phyloP scores from a whole-genome alignment of 2,888 invertebrate genomes.

The Serrognathus titanus region DNA sequence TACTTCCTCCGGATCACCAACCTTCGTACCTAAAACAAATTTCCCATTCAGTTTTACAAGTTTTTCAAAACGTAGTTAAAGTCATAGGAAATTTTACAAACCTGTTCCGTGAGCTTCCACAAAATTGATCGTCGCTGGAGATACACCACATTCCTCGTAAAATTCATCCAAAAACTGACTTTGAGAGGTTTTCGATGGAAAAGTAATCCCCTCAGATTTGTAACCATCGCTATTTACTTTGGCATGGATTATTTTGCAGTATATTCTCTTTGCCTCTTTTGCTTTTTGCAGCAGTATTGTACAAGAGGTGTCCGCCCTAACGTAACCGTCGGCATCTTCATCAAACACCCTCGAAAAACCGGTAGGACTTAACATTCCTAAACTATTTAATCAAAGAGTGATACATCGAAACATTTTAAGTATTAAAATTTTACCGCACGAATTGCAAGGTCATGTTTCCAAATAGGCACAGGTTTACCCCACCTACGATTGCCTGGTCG shows the following conservation, averaged over 20 bases:
- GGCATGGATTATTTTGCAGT: slow-evolving; percentile 48
- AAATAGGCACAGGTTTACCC: slow-evolving; percentile 82
- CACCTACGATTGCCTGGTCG: slow-evolving; percentile 87
- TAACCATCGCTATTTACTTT: slow-evolving; percentile 46
- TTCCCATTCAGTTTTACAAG: background rate
- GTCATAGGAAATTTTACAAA: background rate
- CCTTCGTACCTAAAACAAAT: slow-evolving; percentile 57
- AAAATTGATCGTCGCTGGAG: slow-evolving; percentile 68
- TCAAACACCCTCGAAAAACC: slow-evolving; percentile 92
- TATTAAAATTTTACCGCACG: slow-evolving; percentile 46
- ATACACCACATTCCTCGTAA: slow-evolving; percentile 66
- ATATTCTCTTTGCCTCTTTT: slow-evolving; percentile 51
- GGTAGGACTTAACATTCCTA: slow-evolving; percentile 76
- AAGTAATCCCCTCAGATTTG: slow-evolving; percentile 45
- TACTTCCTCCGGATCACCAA: slow-evolving; percentile 91
- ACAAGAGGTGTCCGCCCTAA: slow-evolving; percentile 75
- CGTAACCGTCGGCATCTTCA: slow-evolving; percentile 75
- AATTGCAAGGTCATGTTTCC: slow-evolving; percentile 88
- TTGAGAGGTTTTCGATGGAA: slow-evolving; percentile 53
- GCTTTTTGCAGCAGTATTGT: slow-evolving; percentile 70
- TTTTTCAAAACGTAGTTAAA: too few relatives aligned
- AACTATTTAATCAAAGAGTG: slow-evolving; percentile 38
- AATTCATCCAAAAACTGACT: slow-evolving; percentile 60
- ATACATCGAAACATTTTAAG: background rate
- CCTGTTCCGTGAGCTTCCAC: slow-evolving; percentile 67